A percentile compares a stretch with the other conserved stretches of the same genome.
phyloP scores from a whole-genome alignment of 2,113 vertebrate genomes.

The Albula glossodonta region DNA sequence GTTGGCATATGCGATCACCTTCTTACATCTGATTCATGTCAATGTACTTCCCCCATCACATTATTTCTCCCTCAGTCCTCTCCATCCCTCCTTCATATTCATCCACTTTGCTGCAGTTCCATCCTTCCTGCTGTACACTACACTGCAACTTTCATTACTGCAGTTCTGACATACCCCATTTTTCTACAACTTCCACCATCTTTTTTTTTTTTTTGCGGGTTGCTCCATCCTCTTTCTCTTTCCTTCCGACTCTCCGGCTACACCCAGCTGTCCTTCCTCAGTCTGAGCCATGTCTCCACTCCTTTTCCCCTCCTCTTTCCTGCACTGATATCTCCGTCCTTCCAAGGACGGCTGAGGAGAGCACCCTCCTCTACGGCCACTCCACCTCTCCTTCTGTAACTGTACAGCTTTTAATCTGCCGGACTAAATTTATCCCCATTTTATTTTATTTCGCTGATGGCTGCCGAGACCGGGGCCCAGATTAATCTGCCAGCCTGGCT shows the following conservation, averaged over 20 bases:
- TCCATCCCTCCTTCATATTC: not conserved
- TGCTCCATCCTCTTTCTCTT: not conserved
- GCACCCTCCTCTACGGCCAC: not conserved
- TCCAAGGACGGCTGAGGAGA: not conserved
- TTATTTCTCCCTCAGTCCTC: not conserved
- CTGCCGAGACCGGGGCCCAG: not conserved
- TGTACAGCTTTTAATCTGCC: not conserved
- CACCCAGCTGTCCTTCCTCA: slow-evolving; percentile 13
- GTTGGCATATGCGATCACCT: slow-evolving; percentile 11
- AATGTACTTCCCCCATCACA: slow-evolving; percentile 27
- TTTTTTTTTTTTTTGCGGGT: not conserved
- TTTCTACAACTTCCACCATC: not conserved
- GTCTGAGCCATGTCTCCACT: not conserved
- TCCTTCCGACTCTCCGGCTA: not conserved
- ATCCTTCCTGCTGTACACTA: not conserved
- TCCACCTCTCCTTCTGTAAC: not conserved
- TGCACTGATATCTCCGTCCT: not conserved
- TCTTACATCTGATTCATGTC: slow-evolving; percentile 46
- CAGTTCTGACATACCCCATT: too few relatives aligned
- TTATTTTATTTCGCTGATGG: not conserved
- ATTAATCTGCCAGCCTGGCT: slow-evolving; percentile 27
- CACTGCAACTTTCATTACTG: not conserved
- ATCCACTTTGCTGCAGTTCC: not conserved
- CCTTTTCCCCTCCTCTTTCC: not conserved
- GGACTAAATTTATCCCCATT: slow-evolving; percentile 26